These are phyloP conservation scores for Lepus oiostolus DNA, from an alignment of 2,797 vertebrate species.

Conservation along the genomic window DNA sequence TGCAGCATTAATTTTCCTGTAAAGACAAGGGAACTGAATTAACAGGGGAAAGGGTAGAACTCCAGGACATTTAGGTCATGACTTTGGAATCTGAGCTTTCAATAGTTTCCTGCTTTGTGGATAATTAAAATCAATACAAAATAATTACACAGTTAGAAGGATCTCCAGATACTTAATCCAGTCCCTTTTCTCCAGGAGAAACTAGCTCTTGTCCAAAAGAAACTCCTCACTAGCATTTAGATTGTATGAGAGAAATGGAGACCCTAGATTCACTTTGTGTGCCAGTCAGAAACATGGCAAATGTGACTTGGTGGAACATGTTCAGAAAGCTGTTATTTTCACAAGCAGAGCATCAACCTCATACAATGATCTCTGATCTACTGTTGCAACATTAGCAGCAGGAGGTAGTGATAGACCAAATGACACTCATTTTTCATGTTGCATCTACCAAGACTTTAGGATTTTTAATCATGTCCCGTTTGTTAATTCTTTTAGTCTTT, in stretches of 20 bases:
- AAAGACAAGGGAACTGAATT: conserved; percentile 70
- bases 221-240: not conserved
- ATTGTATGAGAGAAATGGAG: not conserved
- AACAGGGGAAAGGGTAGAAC: conserved; percentile 29
- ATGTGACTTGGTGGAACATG: not conserved
- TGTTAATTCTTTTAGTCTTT: no score
- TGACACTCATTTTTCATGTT: not conserved
- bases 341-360: not conserved
- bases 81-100: conserved; percentile 59
- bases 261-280: not conserved
- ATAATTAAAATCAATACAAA: conserved; percentile 78
- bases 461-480: not conserved
- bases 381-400: not conserved
- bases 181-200: conserved; percentile 28
- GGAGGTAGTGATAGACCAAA: not conserved
- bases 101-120: conserved; percentile 57
- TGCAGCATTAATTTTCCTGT: conserved; percentile 57
- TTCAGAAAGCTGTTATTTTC: conserved; percentile 23
- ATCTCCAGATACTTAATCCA: conserved; percentile 70
- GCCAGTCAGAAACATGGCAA: not conserved
- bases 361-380: not conserved
- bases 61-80: conserved; percentile 44
- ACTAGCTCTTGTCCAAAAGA: not conserved
- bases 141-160: conserved; percentile 72
- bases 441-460: not conserved